phyloP scores from a whole-genome alignment of 2,113 vertebrate species.

The Raja brachyura region DNA sequence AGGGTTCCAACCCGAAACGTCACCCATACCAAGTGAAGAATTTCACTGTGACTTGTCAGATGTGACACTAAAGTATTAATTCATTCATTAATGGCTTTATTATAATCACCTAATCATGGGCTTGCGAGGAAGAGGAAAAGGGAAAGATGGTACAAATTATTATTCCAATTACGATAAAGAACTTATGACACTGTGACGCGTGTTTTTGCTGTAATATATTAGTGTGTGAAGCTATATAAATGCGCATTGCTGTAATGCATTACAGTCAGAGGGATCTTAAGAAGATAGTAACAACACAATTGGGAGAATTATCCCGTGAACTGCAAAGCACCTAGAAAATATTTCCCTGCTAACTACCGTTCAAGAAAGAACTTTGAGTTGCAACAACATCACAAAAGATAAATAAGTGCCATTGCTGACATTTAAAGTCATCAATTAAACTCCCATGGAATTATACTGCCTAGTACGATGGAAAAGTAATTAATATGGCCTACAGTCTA shows the following conservation, averaged over 20 bases:
- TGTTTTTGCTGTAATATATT: neutral
- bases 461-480: neutral
- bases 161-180: no score
- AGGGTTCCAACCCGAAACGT: no score
- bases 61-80: no score
- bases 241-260: no score
- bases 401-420: neutral
- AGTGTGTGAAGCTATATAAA: no score
- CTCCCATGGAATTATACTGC: neutral
- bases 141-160: no score
- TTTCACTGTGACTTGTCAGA: no score
- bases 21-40: no score
- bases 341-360: neutral
- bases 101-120: neutral
- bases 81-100: neutral
- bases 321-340: no score
- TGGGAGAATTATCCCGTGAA: neutral
- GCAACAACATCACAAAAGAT: neutral
- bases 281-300: no score
- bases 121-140: no score
- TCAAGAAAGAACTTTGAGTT: neutral
- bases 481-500: neutral
- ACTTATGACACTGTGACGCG: neutral
- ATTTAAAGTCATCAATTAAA: neutral
- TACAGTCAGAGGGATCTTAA: no score